A percentile compares a stretch with the other conserved stretches of the same genome.
Evolutionary conservation across 2,797 vertebrate species (phyloP).

Genomic region (Melopsittacus undulatus): DNA sequence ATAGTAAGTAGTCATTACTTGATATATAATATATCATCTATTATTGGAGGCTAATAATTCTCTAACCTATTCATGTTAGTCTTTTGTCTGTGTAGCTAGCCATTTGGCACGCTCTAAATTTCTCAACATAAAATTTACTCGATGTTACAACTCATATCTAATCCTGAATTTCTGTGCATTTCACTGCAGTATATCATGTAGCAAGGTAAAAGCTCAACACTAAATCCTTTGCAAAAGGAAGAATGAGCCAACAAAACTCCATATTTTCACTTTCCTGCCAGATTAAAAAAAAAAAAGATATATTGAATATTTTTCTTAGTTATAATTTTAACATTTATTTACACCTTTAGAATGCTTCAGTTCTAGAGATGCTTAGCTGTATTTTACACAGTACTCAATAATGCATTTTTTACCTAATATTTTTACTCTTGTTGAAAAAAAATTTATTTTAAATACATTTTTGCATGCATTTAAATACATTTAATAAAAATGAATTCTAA

Average conservation of each 20-base stretch:
- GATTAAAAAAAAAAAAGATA: neutral
- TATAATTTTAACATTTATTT: constrained; percentile 40
- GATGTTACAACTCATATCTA: constrained; percentile 44
- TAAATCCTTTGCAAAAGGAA: constrained; percentile 34
- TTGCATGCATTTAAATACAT: neutral
- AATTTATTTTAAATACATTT: constrained; percentile 12
- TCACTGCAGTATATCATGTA: constrained; percentile 41
- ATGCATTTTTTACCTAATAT: neutral
- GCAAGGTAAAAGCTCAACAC: neutral
- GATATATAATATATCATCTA: constrained; percentile 58
- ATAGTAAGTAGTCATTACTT: constrained; percentile 53
- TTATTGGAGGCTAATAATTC: constrained; percentile 65
- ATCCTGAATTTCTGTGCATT: constrained; percentile 47
- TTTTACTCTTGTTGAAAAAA: constrained; percentile 16
- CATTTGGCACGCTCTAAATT: constrained; percentile 41
- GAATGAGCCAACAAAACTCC: constrained; percentile 36
- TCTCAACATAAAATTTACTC: constrained; percentile 58
- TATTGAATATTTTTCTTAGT: neutral
- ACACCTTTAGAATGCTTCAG: neutral
- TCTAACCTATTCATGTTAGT: constrained; percentile 53
- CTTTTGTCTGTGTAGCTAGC: constrained; percentile 27
- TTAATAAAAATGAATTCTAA: neutral
- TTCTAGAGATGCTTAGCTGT: neutral
- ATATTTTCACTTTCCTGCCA: constrained; percentile 36
- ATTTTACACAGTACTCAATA: neutral